Base-by-base conservation (phyloP, 2,113 vertebrate species). In the Bostrychus sinensis region DNA sequence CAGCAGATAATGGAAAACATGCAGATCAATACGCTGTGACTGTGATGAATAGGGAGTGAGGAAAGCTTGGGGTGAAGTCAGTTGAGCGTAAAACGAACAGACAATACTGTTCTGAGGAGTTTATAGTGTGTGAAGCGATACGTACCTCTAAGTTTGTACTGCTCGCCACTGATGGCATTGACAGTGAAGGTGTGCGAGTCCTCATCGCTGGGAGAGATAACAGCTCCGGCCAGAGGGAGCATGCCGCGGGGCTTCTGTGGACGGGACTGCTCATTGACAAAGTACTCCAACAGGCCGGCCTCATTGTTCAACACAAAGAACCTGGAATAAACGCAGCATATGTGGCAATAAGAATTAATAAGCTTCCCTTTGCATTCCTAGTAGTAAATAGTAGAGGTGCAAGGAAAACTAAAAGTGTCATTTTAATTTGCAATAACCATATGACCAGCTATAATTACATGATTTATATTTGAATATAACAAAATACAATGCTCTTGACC, bases 221-320 rank as follows among this genome's bases (percentile, higher is more conserved):
- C 97, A 3, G 97, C 97, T 14, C 97, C 97, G 0, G 95, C 97
- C 53, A 99, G 89, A 45, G 96, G 95, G 20, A 98, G 89, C 28
- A 93, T 98, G 8, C 97, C 97, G n/a, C 97, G 92, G 48, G 97
- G 94, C 83, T 99, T 99, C 69, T 97, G 95, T 17, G 92, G 90
- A 65, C 94, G 90, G 0, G 93, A 97, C 87, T 98, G 97, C 78
- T 99, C 97, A 36, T 95, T 98, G 63, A 99, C 95, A 81, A 98
- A 98, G 80, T 99, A 99, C 85, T 99, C 97, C 91, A 99, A 77
- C n/a, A 96, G 59, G 41, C 97, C 97, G 22, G 94, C 93, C 60
- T 98, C 97, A 16, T 98, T 98, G 89, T 98, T 98, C 60, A 99
- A 87, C 56, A 98, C 96, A 85, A 99, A 99, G 90, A 95, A 99